Evolutionary conservation across 1,140 invertebrate genomes (phyloP).

Genomic region (Ceratina calcarata): DNA sequence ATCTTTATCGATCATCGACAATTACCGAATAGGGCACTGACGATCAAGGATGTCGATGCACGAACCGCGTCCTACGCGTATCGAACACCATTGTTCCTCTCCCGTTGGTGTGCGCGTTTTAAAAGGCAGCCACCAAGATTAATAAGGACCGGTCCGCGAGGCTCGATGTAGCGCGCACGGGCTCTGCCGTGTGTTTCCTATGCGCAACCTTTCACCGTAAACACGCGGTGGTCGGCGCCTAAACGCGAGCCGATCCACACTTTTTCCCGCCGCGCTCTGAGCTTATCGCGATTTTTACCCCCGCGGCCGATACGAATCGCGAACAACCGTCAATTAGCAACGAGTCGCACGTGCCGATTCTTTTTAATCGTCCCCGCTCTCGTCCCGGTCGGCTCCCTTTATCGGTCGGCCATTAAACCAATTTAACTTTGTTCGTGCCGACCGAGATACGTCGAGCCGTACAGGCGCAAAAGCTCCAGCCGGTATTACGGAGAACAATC

Average conservation of each 20-base stretch:
- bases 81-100: constrained; percentile 35
- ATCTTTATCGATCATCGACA: constrained; percentile 51
- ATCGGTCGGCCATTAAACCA: constrained; percentile 2
- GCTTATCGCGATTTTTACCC: constrained; percentile 24
- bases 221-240: constrained; percentile 44
- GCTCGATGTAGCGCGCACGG: constrained; percentile 19
- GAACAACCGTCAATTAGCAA: constrained; percentile 32
- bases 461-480: neutral
- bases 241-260: constrained; percentile 23
- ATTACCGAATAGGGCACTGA: constrained; percentile 30
- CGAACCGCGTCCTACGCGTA: constrained; percentile 37
- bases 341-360: constrained; percentile 15
- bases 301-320: constrained; percentile 24
- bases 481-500: too few species aligned
- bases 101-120: neutral
- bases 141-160: constrained; percentile 48
- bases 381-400: neutral
- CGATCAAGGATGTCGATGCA: constrained; percentile 29
- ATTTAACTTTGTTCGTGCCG: neutral
- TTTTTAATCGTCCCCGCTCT: neutral
- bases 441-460: neutral
- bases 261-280: neutral
- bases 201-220: constrained; percentile 53
- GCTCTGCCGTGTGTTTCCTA: constrained; percentile 28
- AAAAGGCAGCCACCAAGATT: constrained; percentile 39